Base-by-base conservation (phyloP, 2,888 invertebrate genomes). In the Mesochorus sp. region DNA sequence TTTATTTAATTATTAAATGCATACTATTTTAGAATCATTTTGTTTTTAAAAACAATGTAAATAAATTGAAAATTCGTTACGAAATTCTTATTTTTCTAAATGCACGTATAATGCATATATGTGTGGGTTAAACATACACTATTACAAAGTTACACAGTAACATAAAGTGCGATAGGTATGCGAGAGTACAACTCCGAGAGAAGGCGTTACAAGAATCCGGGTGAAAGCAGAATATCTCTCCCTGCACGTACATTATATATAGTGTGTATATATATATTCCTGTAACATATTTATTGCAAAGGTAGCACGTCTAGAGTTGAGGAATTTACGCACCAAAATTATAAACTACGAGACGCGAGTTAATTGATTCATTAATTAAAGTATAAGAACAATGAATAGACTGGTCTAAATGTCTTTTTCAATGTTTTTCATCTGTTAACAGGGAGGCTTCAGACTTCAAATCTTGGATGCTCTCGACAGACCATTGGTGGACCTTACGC, bases 381-480 rank as follows among this genome's bases (percentile, higher is more conserved):
- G 19, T 19, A 12, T 17, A n/a, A 47, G 2, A 37, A 19, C 10
- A 53, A 67, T 37, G 24, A 68, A 17, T 19, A 21, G 4, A 37
- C 14, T 24, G 2, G 19, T 42, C 0, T 3, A 0, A 17, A 28
- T 73, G 17, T 19, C 21, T n/a, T 39, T 34, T 31, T 61, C 5
- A 37, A 79, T 84, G 77, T 68, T 53, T 66, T 39, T 76, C 72
- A 83, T 85, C 85, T 84, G 82, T 85, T 93, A 93, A 75, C 91
- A 98, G 98, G 98, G 98, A 82, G 98, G 98, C 61, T 98, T 96
- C 90, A 95, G 95, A 87, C 92, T 98, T 74, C 96, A 98, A 90
- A 93, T 99, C 70, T 92, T 98, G 86, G 97, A 98, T 91, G 93
- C 94, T 74, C 92, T 96, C 81, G 97, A 97, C 88, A 93, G 97